A percentile compares a stretch with the other conserved stretches of the same genome.
These are phyloP conservation scores for Eupithecia insigniata DNA, from an alignment of 2,888 invertebrate genomes.

Conservation along the genomic window DNA sequence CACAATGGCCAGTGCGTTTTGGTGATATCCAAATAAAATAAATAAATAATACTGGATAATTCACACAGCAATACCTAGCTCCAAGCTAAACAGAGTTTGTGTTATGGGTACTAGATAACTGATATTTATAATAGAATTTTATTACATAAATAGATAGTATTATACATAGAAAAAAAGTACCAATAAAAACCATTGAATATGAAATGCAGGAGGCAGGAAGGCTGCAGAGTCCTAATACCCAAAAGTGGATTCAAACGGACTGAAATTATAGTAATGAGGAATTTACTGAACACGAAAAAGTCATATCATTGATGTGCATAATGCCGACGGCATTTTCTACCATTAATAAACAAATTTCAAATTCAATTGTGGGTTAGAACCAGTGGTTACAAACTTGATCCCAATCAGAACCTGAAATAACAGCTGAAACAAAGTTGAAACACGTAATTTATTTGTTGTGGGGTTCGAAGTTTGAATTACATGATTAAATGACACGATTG, in stretches of 20 bases:
- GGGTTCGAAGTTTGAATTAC: not conserved
- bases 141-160: too few species aligned
- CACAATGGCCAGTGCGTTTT: not conserved
- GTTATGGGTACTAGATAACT: too few species aligned
- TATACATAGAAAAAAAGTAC: too few species aligned
- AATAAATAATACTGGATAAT: too few species aligned
- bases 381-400: constrained; percentile 5
- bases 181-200: not conserved
- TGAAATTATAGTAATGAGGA: not conserved
- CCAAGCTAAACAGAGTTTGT: too few species aligned
- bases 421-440: not conserved
- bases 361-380: not conserved
- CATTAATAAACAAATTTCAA: not conserved
- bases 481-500: not conserved
- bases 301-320: not conserved
- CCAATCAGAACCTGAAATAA: not conserved
- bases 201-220: not conserved
- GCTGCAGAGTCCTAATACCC: not conserved
- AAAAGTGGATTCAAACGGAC: not conserved
- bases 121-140: too few species aligned
- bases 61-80: too few species aligned
- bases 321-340: not conserved
- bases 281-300: not conserved
- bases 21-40: too few species aligned
- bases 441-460: not conserved